phyloP scores from a whole-genome alignment of 2,797 vertebrate species.

The Picus viridis region DNA sequence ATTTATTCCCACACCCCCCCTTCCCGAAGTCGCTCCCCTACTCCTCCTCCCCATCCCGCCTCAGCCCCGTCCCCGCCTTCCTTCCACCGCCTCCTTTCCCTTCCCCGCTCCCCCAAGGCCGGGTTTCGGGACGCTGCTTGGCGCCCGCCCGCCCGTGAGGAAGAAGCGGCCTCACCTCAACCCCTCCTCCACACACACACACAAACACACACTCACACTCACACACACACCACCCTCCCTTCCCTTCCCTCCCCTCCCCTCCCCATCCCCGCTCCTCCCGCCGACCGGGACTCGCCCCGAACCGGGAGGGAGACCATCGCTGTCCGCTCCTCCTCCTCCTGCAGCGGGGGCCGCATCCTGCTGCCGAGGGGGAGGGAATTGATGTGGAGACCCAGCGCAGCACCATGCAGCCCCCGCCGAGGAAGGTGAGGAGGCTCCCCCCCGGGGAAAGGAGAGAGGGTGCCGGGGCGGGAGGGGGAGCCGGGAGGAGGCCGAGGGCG shows the following conservation, averaged over 20 bases:
- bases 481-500: not conserved
- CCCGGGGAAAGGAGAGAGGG: not conserved
- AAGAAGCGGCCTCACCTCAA: constrained; percentile 2
- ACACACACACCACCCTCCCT: not conserved
- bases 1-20: too few species aligned
- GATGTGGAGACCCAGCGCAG: constrained; percentile 77
- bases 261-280: not conserved
- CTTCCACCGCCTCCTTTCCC: not conserved
- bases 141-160: not conserved
- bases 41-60: too few species aligned
- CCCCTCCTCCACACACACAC: too few species aligned
- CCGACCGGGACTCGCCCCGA: not conserved
- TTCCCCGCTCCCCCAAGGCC: not conserved
- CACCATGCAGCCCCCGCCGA: constrained; percentile 98
- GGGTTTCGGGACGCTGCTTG: not conserved
- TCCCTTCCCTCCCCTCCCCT: not conserved
- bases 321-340: not conserved
- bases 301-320: not conserved
- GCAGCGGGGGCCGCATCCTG: constrained; percentile 27
- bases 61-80: not conserved
- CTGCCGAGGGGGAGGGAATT: constrained; percentile 78
- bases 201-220: too few species aligned
- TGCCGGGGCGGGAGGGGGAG: not conserved
- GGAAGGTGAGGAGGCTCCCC: constrained; percentile 89
- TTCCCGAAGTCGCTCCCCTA: not conserved